Conservation (phyloP, 2,113 vertebrate genomes). For the Leuciscus idus region DNA sequence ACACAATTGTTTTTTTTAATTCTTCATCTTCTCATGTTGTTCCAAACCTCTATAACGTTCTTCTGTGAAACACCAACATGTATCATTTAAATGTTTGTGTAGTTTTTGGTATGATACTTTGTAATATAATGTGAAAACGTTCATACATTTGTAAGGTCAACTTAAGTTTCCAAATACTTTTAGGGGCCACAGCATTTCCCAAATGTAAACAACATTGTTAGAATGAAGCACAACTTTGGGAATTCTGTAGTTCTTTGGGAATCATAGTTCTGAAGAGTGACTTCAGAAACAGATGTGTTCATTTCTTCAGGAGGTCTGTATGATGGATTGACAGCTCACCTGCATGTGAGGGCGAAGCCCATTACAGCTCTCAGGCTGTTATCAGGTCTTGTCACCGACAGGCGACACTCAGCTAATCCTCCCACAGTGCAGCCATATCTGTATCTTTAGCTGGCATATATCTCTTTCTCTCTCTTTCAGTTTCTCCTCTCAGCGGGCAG, state of each 20-base stretch:
- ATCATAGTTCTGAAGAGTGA: neutral
- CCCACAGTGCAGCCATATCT: conserved; percentile 33
- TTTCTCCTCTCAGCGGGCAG: conserved; percentile 9
- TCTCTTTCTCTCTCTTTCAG: conserved; percentile 49
- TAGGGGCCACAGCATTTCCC: neutral
- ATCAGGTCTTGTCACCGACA: conserved; percentile 77
- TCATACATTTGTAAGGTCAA: neutral
- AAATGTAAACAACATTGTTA: neutral
- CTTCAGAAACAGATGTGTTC: conserved; percentile 40
- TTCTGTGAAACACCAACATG: neutral
- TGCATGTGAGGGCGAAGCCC: conserved; percentile 37
- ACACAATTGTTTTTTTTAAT: neutral
- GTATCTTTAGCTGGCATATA: conserved; percentile 55
- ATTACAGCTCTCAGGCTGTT: conserved; percentile 68
- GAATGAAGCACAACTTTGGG: neutral
- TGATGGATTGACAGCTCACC: conserved; percentile 79
- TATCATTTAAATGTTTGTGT: neutral
- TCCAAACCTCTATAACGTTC: neutral
- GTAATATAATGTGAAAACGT: neutral
- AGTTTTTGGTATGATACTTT: neutral
- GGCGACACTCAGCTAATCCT: conserved; percentile 66
- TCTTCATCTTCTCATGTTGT: neutral
- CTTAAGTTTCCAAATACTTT: neutral
- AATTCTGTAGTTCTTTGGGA: neutral
- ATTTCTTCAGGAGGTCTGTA: conserved; percentile 70